A percentile compares a stretch with the other conserved stretches of the same genome.
These are phyloP conservation scores for Megaptera novaeangliae DNA, from an alignment of 2,113 vertebrate genomes.

Conservation along the genomic window DNA sequence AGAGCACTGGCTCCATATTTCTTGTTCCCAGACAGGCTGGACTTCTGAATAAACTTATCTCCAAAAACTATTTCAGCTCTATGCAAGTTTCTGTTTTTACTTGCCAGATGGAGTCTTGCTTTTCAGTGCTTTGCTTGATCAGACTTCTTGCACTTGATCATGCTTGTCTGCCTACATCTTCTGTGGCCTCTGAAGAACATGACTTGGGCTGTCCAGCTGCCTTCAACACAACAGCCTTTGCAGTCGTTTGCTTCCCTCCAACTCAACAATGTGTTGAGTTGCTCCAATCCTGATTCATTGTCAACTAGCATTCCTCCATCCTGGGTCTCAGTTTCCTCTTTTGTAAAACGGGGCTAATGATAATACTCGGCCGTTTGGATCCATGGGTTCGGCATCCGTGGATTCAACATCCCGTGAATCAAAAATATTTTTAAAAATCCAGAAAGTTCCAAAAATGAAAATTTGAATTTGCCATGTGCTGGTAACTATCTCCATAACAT, in stretches of 20 bases:
- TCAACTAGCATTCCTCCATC: neutral
- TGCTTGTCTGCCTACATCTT: neutral
- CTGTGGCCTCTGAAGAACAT: neutral
- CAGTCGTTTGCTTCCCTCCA: neutral
- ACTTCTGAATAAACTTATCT: neutral
- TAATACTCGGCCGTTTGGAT: neutral
- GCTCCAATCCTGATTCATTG: neutral
- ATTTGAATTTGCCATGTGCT: neutral
- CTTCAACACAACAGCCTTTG: neutral
- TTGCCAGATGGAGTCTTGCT: neutral
- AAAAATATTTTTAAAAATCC: neutral
- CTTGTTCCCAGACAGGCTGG: neutral
- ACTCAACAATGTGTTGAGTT: no score
- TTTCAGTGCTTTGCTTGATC: neutral
- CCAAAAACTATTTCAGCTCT: neutral
- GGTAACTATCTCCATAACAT: neutral
- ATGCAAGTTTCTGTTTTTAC: neutral
- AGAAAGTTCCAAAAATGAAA: neutral
- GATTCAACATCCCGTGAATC: neutral
- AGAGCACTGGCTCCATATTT: neutral
- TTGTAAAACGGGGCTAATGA: neutral
- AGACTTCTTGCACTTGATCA: neutral
- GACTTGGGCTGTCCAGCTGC: neutral
- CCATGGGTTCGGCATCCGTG: neutral
- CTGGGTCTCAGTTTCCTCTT: neutral